A percentile compares a stretch with the other conserved stretches of the same genome.
These are phyloP conservation scores for Falco columbarius DNA, from an alignment of 2,797 vertebrate species.

Conservation along the genomic window DNA sequence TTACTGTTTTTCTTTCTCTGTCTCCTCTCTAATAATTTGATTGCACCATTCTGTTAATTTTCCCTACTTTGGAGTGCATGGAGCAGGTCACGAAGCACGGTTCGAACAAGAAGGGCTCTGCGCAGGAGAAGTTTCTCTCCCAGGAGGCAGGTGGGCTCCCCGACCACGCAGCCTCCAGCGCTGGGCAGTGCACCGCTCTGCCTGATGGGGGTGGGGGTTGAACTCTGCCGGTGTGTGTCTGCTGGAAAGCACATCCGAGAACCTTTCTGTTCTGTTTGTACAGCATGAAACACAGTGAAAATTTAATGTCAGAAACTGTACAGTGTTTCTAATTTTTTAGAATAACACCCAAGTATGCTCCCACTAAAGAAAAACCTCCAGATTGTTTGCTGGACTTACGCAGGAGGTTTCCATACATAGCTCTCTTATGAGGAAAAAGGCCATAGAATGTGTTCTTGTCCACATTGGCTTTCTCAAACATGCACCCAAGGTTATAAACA, in stretches of 20 bases:
- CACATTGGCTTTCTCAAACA: not conserved
- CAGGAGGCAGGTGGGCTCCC: not conserved
- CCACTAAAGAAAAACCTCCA: not conserved
- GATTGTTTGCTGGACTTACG: not conserved
- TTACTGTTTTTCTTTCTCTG: not conserved
- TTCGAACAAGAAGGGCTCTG: not conserved
- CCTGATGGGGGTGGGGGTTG: too few species aligned
- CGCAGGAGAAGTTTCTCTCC: not conserved
- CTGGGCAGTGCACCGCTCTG: not conserved
- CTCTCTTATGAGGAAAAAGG: not conserved
- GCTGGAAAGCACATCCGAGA: not conserved
- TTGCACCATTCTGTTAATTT: not conserved
- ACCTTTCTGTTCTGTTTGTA: not conserved
- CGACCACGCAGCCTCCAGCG: not conserved
- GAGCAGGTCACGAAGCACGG: not conserved
- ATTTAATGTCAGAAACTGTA: not conserved
- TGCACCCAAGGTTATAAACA: too few species aligned
- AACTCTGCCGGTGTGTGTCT: not conserved
- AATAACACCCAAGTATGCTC: not conserved
- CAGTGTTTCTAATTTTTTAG: not conserved
- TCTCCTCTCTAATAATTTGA: not conserved
- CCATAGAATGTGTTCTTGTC: accelerated
- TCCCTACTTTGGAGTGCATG: too few species aligned
- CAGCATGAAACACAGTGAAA: not conserved
- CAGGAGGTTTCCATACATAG: not conserved